A percentile compares a stretch with the other conserved stretches of the same genome.
Conservation (phyloP, 2,888 invertebrate species). For the Orthosia cruda region DNA sequence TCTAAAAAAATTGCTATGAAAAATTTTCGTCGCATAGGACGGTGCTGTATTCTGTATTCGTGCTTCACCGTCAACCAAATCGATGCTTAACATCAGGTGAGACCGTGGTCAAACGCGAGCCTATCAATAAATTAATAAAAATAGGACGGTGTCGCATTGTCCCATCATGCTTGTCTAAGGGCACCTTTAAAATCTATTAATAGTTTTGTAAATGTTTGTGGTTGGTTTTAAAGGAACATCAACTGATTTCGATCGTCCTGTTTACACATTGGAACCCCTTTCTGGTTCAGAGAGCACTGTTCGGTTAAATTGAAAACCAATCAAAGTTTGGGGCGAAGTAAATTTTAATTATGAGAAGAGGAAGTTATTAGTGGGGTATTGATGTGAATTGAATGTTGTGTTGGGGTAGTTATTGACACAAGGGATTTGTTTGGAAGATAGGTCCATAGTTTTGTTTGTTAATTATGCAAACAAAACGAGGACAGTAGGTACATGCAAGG, state of each 20-base stretch:
- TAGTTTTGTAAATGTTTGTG: conserved; percentile 21
- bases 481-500: too few relatives aligned
- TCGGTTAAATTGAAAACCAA: conserved; percentile 30
- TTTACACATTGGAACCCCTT: conserved; percentile 23
- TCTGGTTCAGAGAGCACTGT: background rate
- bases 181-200: background rate
- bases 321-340: conserved; percentile 11
- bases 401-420: background rate
- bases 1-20: too few relatives aligned
- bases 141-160: background rate
- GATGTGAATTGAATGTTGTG: background rate
- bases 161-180: background rate
- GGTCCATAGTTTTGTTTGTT: background rate
- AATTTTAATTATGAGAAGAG: conserved; percentile 22
- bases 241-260: background rate
- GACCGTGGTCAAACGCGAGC: too few relatives aligned
- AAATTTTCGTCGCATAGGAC: background rate
- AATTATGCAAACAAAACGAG: too few relatives aligned
- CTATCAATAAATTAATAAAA: too few relatives aligned
- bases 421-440: background rate
- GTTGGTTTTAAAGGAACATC: background rate
- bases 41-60: too few relatives aligned
- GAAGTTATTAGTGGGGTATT: background rate
- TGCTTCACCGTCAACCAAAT: too few relatives aligned
- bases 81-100: too few relatives aligned